Evolutionary conservation across 2,113 vertebrate species (phyloP).

Genomic region (Orcinus orca): DNA sequence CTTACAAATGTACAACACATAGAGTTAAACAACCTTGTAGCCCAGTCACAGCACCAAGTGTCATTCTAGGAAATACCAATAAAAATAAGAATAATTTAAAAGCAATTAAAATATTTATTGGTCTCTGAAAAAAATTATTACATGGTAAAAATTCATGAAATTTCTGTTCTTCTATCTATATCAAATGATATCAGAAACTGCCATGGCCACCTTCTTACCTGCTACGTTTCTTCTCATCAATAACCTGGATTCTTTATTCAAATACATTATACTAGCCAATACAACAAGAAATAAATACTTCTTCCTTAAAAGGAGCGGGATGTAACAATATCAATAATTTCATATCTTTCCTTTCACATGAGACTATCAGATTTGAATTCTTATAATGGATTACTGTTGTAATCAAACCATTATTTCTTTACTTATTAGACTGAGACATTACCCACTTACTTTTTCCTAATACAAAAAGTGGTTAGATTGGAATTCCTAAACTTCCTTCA

Average conservation of each 20-base stretch:
- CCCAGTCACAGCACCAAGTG: neutral
- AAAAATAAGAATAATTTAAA: neutral
- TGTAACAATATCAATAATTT: neutral
- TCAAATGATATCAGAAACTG: neutral
- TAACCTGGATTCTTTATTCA: neutral
- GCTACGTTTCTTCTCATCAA: neutral
- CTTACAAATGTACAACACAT: neutral
- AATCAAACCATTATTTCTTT: neutral
- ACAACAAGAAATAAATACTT: neutral
- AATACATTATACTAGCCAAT: neutral
- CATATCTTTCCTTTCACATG: neutral
- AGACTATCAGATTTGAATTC: neutral
- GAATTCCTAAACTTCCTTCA: neutral
- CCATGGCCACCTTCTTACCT: neutral
- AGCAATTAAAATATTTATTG: neutral
- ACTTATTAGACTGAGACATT: neutral
- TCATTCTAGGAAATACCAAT: neutral
- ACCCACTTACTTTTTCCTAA: neutral
- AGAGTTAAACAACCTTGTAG: neutral
- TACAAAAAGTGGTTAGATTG: neutral
- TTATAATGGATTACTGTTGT: neutral
- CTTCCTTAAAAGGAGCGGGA: neutral
- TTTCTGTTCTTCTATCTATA: neutral
- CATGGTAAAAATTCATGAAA: neutral
- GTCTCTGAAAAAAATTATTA: conserved; percentile 12